These are phyloP conservation scores for Metallyticus violacea DNA, from an alignment of 2,888 invertebrate species.

Conservation along the genomic window DNA sequence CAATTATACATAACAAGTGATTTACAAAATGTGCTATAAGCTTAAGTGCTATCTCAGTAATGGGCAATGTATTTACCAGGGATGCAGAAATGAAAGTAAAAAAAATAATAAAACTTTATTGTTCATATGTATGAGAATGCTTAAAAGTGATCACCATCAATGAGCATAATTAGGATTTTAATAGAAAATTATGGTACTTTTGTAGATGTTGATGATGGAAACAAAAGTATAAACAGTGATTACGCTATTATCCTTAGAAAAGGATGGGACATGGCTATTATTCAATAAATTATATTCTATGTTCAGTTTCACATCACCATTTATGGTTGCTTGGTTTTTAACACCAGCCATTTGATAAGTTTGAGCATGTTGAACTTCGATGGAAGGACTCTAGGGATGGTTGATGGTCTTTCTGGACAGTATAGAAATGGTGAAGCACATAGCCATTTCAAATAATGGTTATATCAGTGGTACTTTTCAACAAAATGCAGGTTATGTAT, in stretches of 20 bases:
- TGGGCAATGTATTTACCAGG: too few relatives aligned
- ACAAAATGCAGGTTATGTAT: too few relatives aligned
- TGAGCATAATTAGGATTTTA: not conserved
- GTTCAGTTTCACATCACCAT: not conserved
- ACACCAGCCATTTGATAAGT: not conserved
- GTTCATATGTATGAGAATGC: too few relatives aligned
- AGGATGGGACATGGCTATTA: not conserved
- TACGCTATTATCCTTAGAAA: not conserved
- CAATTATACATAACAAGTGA: not conserved
- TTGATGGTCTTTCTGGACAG: too few relatives aligned
- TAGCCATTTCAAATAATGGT: too few relatives aligned
- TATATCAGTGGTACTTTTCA: too few relatives aligned
- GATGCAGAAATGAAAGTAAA: too few relatives aligned
- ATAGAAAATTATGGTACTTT: not conserved
- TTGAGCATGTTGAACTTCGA: not conserved
- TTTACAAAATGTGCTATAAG: not conserved
- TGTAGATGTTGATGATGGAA: not conserved
- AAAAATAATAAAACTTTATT: too few relatives aligned
- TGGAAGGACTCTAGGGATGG: too few relatives aligned
- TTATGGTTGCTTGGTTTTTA: not conserved
- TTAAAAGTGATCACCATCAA: not conserved
- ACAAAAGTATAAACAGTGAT: not conserved
- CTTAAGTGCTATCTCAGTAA: not conserved
- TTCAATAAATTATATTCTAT: not conserved
- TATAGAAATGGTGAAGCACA: too few relatives aligned